Evolutionary conservation across 2,113 vertebrate species (phyloP), one percentile per base, ranked within the genome.

Genomic region (Zapus hudsonius): DNA sequence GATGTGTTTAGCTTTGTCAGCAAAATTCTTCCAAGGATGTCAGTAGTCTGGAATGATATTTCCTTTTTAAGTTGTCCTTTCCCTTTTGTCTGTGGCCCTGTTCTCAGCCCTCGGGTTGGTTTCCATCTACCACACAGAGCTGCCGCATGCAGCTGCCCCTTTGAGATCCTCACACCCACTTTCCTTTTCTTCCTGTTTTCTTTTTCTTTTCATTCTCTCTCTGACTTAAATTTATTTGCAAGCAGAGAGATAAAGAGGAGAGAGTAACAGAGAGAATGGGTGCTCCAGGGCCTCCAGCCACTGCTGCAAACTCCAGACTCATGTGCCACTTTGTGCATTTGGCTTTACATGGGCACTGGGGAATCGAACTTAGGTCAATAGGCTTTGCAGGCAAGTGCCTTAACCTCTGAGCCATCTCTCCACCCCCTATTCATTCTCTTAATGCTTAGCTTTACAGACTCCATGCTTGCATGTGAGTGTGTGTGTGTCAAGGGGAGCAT

Each of bases 1-100:
- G 93, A 72, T 94, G 87, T 90, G 89, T 97, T 96, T 97, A 95
- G 59, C 95, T 80, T 93, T 75, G 95, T 98, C 97, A 98, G 97
- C 97, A 97, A 92, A 97, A 97, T 96, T 96, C 90, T 97, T 87
- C 81, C 95, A 96, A 96, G 95, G 57, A 89, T 93, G 57, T 95
- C 67, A 94, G 96, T 82, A 92, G 61, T 86, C 93, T 44, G 85
- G 93, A 90, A 95, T 86, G 89, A 88, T 96, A 73, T 61, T 92
- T 92, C 52, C 20, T 91, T 44, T 87, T 85, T 78, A 95, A 92
- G 94, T 91, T 90, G 17, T 64, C 33, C 40, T 86, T 94, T 93
- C 57, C 38, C 59, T 12, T 52, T 82, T 92, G 93, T 82, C 29
- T 90, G n/a, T 15, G 16, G 3, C 85, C 69, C 40, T 78, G n/a